phyloP scores from a whole-genome alignment of 1,140 invertebrate species.

The Achatina immaculata region DNA sequence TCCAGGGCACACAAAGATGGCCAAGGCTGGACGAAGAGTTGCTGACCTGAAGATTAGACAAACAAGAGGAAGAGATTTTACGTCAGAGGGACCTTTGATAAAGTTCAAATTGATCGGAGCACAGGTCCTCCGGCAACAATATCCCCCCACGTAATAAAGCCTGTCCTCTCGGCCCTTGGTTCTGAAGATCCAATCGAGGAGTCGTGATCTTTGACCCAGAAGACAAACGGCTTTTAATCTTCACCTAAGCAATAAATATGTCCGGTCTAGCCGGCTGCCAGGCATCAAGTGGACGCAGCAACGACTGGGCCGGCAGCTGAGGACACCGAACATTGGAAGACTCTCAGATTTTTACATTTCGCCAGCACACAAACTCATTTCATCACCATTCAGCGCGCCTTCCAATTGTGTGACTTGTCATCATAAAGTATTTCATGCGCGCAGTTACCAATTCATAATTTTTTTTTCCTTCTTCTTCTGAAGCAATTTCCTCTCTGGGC shows the following conservation, averaged over 20 bases:
- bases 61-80: neutral
- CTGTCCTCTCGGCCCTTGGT: neutral
- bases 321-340: constrained; percentile 25
- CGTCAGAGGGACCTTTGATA: constrained; percentile 33
- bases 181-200: constrained; percentile 33
- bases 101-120: constrained; percentile 40
- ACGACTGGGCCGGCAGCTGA: neutral
- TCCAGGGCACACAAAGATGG: too few relatives aligned
- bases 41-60: neutral
- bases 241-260: constrained; percentile 35
- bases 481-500: neutral
- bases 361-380: constrained; percentile 7
- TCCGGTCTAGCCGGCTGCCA: constrained; percentile 14
- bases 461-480: neutral
- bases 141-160: constrained; percentile 35
- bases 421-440: constrained; percentile 21
- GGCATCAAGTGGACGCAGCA: constrained; percentile 19
- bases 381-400: constrained; percentile 14
- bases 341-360: constrained; percentile 29
- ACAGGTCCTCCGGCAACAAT: constrained; percentile 31
- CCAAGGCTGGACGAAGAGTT: neutral
- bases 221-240: constrained; percentile 40
- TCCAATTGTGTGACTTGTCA: constrained; percentile 24
- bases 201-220: constrained; percentile 29
- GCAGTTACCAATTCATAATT: constrained; percentile 22